These are phyloP conservation scores for Pachliopta kotzebuea DNA, from an alignment of 2,888 invertebrate species.

Conservation along the genomic window DNA sequence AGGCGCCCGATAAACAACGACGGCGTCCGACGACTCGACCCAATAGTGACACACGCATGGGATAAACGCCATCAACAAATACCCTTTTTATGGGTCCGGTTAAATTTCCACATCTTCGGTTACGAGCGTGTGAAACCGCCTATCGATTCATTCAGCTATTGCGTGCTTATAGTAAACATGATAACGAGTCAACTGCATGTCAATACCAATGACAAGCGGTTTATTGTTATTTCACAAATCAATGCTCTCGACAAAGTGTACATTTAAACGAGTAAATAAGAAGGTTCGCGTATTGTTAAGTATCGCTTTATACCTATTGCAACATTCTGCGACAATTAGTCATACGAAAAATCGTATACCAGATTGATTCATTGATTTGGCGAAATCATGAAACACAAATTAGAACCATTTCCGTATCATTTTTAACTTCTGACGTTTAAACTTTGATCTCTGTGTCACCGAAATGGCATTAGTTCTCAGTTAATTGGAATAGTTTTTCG, in stretches of 20 bases:
- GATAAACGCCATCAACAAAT: conserved; percentile 30
- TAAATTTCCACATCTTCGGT: conserved; percentile 26
- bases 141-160: conserved; percentile 49
- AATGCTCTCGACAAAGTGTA: conserved; percentile 6
- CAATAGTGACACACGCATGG: conserved; percentile 43
- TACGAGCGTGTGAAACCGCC: conserved; percentile 32
- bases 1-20: conserved; percentile 73
- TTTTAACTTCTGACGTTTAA: conserved; percentile 44
- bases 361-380: conserved; percentile 56
- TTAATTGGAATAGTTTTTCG: conserved; percentile 8
- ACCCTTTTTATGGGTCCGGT: conserved; percentile 27
- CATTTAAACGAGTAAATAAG: conserved; percentile 13
- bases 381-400: conserved; percentile 61
- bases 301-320: conserved; percentile 6
- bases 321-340: conserved; percentile 29
- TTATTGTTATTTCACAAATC: conserved; percentile 30
- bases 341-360: conserved; percentile 39
- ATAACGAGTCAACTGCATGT: conserved; percentile 57
- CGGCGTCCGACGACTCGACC: conserved; percentile 55
- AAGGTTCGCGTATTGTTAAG: conserved; percentile 5
- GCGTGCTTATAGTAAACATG: conserved; percentile 56
- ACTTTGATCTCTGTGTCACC: conserved; percentile 6
- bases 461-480: conserved; percentile 32
- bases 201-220: conserved; percentile 49
- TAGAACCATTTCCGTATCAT: conserved; percentile 54